A percentile compares a stretch with the other conserved stretches of the same genome.
phyloP scores from a whole-genome alignment of 2,113 vertebrate species.

The Motacilla alba region DNA sequence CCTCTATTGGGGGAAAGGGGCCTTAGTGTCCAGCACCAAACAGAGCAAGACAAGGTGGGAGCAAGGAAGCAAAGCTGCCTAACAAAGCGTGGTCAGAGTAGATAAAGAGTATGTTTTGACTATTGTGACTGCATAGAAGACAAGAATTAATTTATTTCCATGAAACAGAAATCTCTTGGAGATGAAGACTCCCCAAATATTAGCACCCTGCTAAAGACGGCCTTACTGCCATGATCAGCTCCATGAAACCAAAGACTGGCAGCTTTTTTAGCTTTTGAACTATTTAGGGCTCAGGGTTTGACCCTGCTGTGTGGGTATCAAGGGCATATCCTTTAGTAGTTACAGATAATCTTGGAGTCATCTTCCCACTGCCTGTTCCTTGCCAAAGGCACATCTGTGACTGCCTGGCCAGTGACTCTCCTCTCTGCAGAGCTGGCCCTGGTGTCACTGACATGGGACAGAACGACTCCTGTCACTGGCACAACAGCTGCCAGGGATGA shows the following conservation, averaged over 20 bases:
- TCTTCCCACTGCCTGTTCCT: background rate
- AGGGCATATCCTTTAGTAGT: background rate
- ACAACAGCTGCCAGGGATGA: background rate
- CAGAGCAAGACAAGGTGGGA: background rate
- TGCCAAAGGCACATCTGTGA: background rate
- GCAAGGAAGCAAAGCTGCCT: background rate
- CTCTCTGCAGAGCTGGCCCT: background rate
- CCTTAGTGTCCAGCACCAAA: background rate
- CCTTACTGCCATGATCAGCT: background rate
- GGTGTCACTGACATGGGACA: rapidly evolving
- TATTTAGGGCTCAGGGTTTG: background rate
- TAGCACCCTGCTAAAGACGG: background rate
- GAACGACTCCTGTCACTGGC: background rate
- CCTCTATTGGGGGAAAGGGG: background rate
- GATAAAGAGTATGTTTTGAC: background rate
- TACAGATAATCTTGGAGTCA: background rate
- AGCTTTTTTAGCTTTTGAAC: background rate
- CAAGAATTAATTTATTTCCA: background rate
- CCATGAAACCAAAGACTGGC: background rate
- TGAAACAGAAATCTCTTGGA: background rate
- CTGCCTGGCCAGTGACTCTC: background rate
- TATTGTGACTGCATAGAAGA: background rate
- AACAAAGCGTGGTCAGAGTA: background rate
- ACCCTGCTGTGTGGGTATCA: background rate
- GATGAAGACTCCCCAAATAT: background rate